Evolutionary conservation across 2,113 vertebrate species (phyloP).

Genomic region (Fregata magnificens): DNA sequence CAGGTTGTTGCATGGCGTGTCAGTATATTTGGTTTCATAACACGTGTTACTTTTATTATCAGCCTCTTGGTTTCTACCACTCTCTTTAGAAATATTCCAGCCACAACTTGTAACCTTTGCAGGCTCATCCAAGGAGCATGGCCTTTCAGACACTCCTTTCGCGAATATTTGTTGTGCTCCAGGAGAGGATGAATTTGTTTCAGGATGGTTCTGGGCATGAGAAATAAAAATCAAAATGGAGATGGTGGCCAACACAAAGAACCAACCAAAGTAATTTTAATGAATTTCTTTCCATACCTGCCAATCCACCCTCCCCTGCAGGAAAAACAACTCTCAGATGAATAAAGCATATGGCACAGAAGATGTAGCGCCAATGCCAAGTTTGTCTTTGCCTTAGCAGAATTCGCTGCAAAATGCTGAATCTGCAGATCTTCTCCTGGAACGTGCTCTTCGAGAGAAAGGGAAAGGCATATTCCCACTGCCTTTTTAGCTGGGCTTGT

Average conservation of each 20-base stretch:
- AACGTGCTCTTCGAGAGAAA: background rate
- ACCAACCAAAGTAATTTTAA: background rate
- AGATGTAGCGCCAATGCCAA: background rate
- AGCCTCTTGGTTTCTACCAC: background rate
- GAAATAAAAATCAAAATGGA: conserved; percentile 8
- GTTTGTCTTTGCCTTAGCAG: conserved; percentile 17
- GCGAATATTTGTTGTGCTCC: background rate
- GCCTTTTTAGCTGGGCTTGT: background rate
- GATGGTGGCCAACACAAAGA: background rate
- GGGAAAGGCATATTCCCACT: background rate
- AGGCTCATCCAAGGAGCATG: background rate
- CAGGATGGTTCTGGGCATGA: background rate
- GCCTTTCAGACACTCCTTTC: background rate
- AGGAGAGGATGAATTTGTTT: background rate
- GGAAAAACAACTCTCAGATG: background rate
- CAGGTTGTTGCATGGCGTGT: background rate
- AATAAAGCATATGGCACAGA: conserved; percentile 22
- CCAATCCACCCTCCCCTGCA: conserved; percentile 41
- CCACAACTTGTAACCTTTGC: background rate
- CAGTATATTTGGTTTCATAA: background rate
- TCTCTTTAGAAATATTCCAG: background rate
- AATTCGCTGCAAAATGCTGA: conserved; percentile 13
- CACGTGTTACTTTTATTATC: background rate
- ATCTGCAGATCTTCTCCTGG: background rate
- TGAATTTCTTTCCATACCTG: conserved; percentile 32